Conservation (phyloP, 1,140 invertebrate genomes). For the Zeugodacus cucurbitae region DNA sequence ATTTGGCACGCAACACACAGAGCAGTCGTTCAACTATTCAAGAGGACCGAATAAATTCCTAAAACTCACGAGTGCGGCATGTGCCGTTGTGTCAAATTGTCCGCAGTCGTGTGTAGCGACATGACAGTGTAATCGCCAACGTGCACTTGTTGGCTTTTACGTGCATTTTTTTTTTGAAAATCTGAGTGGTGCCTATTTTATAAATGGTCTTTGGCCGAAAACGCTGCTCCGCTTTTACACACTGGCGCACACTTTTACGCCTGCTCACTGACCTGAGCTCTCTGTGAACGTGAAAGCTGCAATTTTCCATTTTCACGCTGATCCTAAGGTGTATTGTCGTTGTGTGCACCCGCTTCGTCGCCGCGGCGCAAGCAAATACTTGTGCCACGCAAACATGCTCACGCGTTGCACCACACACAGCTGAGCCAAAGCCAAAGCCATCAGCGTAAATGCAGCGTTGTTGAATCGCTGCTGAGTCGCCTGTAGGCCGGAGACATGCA, state of each 20-base stretch:
- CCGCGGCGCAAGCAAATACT: not conserved
- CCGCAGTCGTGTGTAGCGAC: not conserved
- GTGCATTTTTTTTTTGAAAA: not conserved
- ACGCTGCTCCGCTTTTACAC: too few species aligned
- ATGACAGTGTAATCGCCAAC: not conserved
- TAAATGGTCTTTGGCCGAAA: not conserved
- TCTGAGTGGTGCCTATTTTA: not conserved
- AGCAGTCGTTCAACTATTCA: too few species aligned
- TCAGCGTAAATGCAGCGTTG: not conserved
- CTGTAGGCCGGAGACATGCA: not conserved
- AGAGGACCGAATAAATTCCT: not conserved
- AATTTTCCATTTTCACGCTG: not conserved
- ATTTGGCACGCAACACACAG: not conserved
- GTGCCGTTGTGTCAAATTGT: not conserved
- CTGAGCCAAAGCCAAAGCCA: slow-evolving; percentile 16
- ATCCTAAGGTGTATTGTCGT: not conserved
- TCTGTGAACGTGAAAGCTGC: too few species aligned
- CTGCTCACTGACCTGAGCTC: not conserved
- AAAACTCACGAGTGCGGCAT: not conserved
- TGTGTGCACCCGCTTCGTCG: not conserved
- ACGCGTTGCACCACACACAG: not conserved
- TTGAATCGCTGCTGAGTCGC: not conserved
- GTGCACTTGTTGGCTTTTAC: not conserved
- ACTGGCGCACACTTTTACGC: not conserved
- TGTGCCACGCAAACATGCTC: not conserved